Evolutionary conservation across 2,113 vertebrate genomes (phyloP).

Genomic region (Petromus typicus): DNA sequence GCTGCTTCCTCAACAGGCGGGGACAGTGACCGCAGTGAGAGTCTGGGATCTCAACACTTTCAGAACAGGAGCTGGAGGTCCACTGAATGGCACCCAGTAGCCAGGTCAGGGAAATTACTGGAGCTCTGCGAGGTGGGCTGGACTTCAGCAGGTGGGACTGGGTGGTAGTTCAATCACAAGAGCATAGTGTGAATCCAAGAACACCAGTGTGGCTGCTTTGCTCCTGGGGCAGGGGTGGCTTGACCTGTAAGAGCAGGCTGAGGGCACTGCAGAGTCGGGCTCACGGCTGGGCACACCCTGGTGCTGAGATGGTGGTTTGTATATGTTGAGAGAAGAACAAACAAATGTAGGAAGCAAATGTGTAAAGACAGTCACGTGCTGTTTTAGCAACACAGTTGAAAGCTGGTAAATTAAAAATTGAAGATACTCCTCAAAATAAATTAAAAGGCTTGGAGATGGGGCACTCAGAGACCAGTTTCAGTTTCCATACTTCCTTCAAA

Average conservation of each 20-base stretch:
- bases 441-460: conserved; percentile 1
- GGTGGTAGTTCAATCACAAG: background rate
- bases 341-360: background rate
- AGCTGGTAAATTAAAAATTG: conserved; percentile 44
- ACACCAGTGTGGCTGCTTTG: background rate
- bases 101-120: background rate
- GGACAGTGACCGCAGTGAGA: background rate
- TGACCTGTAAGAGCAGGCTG: background rate
- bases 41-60: background rate
- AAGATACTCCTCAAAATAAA: conserved; percentile 21
- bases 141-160: background rate
- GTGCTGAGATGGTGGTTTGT: background rate
- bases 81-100: background rate
- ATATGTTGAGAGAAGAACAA: background rate
- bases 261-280: background rate
- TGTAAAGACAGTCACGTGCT: background rate
- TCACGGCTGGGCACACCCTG: background rate
- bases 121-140: background rate
- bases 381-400: conserved; percentile 52
- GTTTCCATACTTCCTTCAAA: conserved; percentile 27
- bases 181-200: background rate
- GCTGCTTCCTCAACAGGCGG: background rate
- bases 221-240: background rate
- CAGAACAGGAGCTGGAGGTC: background rate
- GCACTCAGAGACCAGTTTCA: background rate